These are phyloP conservation scores for Formicarius rufipectus DNA, from an alignment of 2,113 vertebrate genomes.

Conservation along the genomic window DNA sequence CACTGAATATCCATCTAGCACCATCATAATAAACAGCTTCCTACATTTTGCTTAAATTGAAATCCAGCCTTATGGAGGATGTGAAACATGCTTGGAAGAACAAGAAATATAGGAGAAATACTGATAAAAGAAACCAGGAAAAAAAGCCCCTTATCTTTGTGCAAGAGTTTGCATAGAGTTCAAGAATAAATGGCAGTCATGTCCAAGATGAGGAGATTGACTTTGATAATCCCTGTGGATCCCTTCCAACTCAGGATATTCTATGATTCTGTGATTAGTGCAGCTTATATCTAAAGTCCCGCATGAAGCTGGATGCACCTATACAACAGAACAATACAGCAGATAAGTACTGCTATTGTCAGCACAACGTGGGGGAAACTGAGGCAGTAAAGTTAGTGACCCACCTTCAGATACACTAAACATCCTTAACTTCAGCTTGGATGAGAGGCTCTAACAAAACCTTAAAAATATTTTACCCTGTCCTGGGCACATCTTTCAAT, in stretches of 20 bases:
- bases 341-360: rapidly evolving
- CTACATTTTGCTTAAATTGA: neutral
- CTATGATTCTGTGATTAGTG: neutral
- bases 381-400: neutral
- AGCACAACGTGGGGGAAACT: neutral
- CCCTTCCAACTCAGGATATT: neutral
- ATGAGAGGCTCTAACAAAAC: neutral
- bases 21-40: neutral
- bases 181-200: neutral
- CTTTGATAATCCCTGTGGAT: neutral
- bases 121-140: neutral
- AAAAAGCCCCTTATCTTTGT: neutral
- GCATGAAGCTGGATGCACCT: neutral
- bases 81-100: neutral
- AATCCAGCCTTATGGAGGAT: neutral
- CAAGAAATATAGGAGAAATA: neutral
- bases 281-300: neutral
- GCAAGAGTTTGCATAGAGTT: neutral
- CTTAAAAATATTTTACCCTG: neutral
- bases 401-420: neutral
- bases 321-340: neutral
- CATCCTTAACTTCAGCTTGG: neutral
- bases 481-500: neutral
- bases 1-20: neutral
- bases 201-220: neutral